phyloP scores from a whole-genome alignment of 2,888 invertebrate genomes.

The Ptychoptera albimana region DNA sequence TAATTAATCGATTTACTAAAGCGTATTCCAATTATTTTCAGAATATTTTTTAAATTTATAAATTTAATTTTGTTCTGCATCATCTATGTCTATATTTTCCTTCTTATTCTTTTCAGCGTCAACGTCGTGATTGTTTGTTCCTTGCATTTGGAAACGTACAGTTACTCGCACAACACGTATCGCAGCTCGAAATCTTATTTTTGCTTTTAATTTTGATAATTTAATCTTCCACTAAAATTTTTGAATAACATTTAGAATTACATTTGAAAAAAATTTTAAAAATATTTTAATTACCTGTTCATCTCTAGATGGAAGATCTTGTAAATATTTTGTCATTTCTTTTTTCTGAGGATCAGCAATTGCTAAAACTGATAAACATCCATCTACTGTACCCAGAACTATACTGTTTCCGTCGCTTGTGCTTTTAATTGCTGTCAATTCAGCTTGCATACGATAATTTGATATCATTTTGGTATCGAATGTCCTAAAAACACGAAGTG shows the following conservation, averaged over 20 bases:
- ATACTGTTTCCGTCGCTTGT: conserved; percentile 65
- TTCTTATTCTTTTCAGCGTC: background rate
- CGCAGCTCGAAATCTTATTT: conserved; percentile 49
- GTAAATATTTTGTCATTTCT: conserved; percentile 46
- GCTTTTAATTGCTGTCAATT: conserved; percentile 73
- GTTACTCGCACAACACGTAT: conserved; percentile 43
- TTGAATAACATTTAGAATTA: conserved; percentile 21
- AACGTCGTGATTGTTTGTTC: background rate
- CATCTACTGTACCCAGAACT: conserved; percentile 83
- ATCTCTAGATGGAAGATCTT: conserved; percentile 52
- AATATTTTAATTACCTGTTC: conserved; percentile 19
- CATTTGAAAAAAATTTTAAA: background rate
- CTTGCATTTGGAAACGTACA: conserved; percentile 16
- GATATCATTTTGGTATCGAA: conserved; percentile 82
- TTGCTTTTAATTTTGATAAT: conserved; percentile 44
- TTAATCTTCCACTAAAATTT: conserved; percentile 43
- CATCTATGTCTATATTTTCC: background rate
- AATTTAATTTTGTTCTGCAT: too few relatives aligned
- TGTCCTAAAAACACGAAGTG: conserved; percentile 82
- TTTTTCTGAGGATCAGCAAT: conserved; percentile 54
- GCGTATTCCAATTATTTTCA: too few relatives aligned
- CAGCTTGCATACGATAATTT: conserved; percentile 81
- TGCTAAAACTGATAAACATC: conserved; percentile 80
- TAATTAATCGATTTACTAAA: too few relatives aligned
- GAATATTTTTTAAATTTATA: too few relatives aligned